Percentiles rank a stretch among this genome's conserved stretches.
Evolutionary conservation across 2,797 vertebrate genomes (phyloP).

Genomic region (Anguilla marmorata): DNA sequence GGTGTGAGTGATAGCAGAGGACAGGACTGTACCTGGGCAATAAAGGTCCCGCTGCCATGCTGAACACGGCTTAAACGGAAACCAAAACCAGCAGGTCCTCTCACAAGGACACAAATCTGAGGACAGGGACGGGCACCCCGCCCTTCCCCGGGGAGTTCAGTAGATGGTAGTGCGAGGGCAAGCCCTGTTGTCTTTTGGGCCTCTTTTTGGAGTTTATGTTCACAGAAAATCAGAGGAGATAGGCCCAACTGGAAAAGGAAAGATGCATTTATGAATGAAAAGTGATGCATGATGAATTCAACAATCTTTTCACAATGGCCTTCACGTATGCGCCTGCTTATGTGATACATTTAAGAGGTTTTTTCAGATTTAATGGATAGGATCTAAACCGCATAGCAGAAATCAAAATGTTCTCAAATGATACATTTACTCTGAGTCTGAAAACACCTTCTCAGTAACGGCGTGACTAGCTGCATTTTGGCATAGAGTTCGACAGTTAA

Average conservation of each 20-base stretch:
- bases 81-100: constrained; percentile 58
- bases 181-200: constrained; percentile 34
- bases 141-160: constrained; percentile 23
- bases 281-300: not conserved
- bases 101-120: constrained; percentile 57
- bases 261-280: not conserved
- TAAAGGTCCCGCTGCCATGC: constrained; percentile 58
- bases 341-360: not conserved
- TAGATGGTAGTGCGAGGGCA: not conserved
- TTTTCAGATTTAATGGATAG: not conserved
- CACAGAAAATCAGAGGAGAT: constrained; percentile 70
- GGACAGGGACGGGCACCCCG: constrained; percentile 35
- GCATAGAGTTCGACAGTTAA: no score
- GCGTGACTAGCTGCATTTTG: not conserved
- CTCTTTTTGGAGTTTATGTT: constrained; percentile 43
- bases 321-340: not conserved
- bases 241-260: constrained; percentile 64
- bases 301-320: not conserved
- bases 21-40: constrained; percentile 66
- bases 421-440: not conserved
- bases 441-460: not conserved
- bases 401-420: not conserved
- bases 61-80: constrained; percentile 63
- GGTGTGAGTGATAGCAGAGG: not conserved
- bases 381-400: not conserved